Evolutionary conservation across 2,113 vertebrate genomes (phyloP), one percentile per base, ranked within the genome.

Genomic region (Hemiscyllium ocellatum): DNA sequence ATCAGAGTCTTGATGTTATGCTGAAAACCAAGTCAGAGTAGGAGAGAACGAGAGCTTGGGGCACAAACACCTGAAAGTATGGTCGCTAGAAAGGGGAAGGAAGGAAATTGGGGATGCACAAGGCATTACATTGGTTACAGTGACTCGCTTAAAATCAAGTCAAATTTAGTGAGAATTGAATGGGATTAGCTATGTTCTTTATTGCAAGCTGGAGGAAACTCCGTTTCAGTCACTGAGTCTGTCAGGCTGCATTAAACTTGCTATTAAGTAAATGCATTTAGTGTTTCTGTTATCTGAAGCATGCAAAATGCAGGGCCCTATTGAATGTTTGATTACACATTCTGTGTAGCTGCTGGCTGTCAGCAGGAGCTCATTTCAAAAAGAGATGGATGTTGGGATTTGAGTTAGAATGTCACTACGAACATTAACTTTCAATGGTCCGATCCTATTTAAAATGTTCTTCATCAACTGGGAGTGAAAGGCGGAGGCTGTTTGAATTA

Each of bases 251-350:
- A 93, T 93, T 93, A 93, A 93, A 37, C 13, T 66, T 15, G 61
- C n/a, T 68, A 93, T 93, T 93, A 37, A 66, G 33, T 37, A 66
- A 93, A 37, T 93, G 89, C 56, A 37, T 93, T 93, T 66, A 68
- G 89, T 93, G 89, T 93, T 93, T 93, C n/a, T 66, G 89, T 66
- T 93, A 93, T 93, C 61, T 93, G 89, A 68, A n/a, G 89, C 65
- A n/a, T 66, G 61, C 89, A 93, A 93, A 93, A 93, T 93, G 65
- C 17, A 93, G 61, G 61, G 61, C 37, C 33, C 89, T 22, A 93
- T 22, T 19, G 19, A 93, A 66, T 93, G 89, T 93, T 93, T 93
- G 89, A 93, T 93, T 93, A 93, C 61, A 33, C 19, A 19, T 20
- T 93, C 61, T 66, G 56, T 33, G n/a, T 37, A 66, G 89, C 89